These are phyloP conservation scores for Cryptus viduatorius DNA, from an alignment of 2,888 invertebrate genomes.

Conservation along the genomic window DNA sequence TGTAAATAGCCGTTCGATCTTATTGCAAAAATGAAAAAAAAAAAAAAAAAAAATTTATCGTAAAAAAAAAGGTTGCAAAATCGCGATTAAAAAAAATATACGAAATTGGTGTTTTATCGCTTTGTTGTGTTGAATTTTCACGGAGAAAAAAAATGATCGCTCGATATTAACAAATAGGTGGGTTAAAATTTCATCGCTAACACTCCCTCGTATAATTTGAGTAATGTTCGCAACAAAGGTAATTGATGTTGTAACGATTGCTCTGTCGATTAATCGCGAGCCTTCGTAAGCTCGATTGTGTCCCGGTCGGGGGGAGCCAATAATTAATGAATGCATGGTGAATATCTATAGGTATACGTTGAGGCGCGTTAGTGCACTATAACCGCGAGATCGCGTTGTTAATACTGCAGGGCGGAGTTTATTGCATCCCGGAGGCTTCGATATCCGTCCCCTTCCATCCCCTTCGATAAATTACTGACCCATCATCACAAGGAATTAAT, in stretches of 20 bases:
- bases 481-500: conserved; percentile 62
- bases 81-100: too few relatives aligned
- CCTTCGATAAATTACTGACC: conserved; percentile 55
- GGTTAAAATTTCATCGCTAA: background rate
- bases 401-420: conserved; percentile 39
- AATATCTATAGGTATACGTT: conserved; percentile 5
- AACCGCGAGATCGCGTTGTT: background rate
- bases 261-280: conserved; percentile 20
- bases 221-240: background rate
- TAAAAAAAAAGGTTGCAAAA: too few relatives aligned
- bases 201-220: background rate
- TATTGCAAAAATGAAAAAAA: too few relatives aligned
- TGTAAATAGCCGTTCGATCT: too few relatives aligned
- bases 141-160: too few relatives aligned
- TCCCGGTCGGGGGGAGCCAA: conserved; percentile 25
- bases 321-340: conserved; percentile 17
- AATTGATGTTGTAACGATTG: conserved; percentile 4
- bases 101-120: too few relatives aligned
- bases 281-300: conserved; percentile 25
- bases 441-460: conserved; percentile 29
- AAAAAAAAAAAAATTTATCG: too few relatives aligned
- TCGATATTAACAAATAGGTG: too few relatives aligned
- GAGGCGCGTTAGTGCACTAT: background rate
- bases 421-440: conserved; percentile 58
- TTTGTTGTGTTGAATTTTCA: background rate